Evolutionary conservation across 1,140 invertebrate genomes (phyloP).

Genomic region (Papilio aristodemus): DNA sequence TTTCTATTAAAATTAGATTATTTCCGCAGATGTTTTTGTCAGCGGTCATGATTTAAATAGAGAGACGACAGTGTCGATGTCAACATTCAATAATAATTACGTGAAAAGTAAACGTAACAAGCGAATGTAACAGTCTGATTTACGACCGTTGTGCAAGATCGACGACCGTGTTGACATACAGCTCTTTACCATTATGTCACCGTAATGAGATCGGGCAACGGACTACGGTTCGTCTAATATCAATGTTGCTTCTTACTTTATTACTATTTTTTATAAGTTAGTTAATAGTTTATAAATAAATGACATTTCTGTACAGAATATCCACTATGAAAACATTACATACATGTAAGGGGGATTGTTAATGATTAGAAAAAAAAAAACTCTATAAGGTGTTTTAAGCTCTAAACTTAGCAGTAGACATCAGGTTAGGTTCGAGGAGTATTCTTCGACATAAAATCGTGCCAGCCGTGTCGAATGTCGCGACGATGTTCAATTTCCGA

Average conservation of each 20-base stretch:
- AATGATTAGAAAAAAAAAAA: too few relatives aligned
- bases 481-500: conserved; percentile 46
- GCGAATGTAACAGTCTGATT: conserved; percentile 2
- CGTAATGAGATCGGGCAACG: conserved; percentile 35
- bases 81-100: background rate
- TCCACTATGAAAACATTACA: background rate
- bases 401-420: background rate
- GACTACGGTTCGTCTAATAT: conserved; percentile 34
- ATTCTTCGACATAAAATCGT: conserved; percentile 42
- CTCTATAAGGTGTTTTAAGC: too few relatives aligned
- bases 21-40: background rate
- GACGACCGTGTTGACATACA: conserved; percentile 8
- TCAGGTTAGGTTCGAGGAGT: background rate
- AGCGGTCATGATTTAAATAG: background rate
- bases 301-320: background rate
- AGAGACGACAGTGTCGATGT: background rate
- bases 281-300: conserved; percentile 1
- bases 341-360: background rate
- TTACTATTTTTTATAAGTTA: background rate
- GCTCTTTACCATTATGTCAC: conserved; percentile 45
- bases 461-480: conserved; percentile 47
- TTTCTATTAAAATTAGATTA: too few relatives aligned
- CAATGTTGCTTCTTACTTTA: conserved; percentile 42
- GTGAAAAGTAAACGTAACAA: conserved; percentile 11
- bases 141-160: conserved; percentile 4